These are phyloP conservation scores for Montipora capitata DNA, from an alignment of 92 coral and sea anemone species.

Conservation along the genomic window DNA sequence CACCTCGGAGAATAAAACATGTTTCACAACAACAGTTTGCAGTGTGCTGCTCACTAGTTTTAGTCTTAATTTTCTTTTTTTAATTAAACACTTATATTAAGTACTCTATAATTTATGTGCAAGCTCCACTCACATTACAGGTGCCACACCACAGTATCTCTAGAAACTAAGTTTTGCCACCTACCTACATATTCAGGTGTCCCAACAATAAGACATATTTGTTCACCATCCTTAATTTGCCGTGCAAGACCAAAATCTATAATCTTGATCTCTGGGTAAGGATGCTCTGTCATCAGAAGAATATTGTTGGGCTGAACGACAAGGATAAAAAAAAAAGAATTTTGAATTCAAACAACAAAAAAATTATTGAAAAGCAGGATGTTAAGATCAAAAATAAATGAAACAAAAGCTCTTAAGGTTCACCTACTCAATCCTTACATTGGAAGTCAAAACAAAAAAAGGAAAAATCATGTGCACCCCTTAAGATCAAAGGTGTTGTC, in stretches of 20 bases:
- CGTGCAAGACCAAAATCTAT: slow-evolving; percentile 93
- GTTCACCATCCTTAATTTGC: slow-evolving; percentile 88
- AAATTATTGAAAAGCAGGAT: not conserved
- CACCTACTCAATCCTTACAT: too few species aligned
- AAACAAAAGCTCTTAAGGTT: not conserved
- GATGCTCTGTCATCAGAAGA: slow-evolving; percentile 86
- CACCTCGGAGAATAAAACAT: too few species aligned
- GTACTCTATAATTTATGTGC: too few species aligned
- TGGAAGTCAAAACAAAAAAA: not conserved
- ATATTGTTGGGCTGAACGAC: slow-evolving; percentile 86
- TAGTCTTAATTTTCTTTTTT: too few species aligned
- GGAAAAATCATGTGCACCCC: not conserved
- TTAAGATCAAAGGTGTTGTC: not conserved
- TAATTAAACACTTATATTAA: too few species aligned
- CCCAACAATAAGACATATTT: slow-evolving; percentile 92
- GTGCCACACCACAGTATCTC: too few species aligned
- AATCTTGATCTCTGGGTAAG: slow-evolving; percentile 88
- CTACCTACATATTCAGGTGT: slow-evolving; percentile 95
- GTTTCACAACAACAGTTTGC: too few species aligned
- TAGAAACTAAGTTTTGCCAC: slow-evolving; percentile 16
- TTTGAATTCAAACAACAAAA: not conserved
- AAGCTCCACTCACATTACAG: too few species aligned
- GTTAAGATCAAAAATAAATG: too few species aligned
- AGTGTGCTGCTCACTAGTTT: too few species aligned
- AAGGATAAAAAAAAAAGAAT: not conserved